Conservation (phyloP, 2,888 invertebrate species). For the Standfussiana lucernea region DNA sequence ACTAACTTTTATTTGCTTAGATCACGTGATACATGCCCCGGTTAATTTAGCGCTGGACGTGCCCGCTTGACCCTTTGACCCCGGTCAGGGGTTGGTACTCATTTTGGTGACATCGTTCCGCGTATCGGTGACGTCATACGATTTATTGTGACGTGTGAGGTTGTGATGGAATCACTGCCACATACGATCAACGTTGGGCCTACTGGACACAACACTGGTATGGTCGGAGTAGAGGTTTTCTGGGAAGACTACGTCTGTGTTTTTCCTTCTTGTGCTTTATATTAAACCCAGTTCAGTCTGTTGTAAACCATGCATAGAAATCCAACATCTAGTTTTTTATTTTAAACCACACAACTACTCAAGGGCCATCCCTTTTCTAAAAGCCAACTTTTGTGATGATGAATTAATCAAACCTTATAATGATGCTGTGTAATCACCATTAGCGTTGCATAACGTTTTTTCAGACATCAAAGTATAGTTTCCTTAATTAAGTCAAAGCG, state of each 20-base stretch:
- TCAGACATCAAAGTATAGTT: background rate
- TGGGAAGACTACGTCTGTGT: background rate
- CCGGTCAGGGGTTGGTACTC: slow-evolving; percentile 26
- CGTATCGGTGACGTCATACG: slow-evolving; percentile 20
- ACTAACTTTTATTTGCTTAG: slow-evolving; percentile 63
- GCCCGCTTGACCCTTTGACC: slow-evolving; percentile 47
- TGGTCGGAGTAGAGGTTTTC: background rate
- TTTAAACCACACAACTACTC: background rate
- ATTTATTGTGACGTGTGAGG: background rate
- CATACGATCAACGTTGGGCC: background rate
- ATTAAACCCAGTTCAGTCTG: background rate
- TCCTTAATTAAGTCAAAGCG: slow-evolving; percentile 4
- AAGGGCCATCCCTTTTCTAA: background rate
- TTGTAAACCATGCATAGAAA: background rate
- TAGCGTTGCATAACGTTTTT: background rate
- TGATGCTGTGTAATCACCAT: background rate
- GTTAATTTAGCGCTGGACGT: slow-evolving; percentile 61
- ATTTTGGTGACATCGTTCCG: slow-evolving; percentile 38
- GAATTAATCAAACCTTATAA: background rate
- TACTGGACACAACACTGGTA: background rate
- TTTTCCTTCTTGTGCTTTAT: background rate
- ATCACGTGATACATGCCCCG: slow-evolving; percentile 65
- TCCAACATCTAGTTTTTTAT: background rate
- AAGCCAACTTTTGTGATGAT: background rate
- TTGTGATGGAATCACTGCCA: background rate